Evolutionary conservation across 2,888 invertebrate species (phyloP).

Genomic region (Epinotia ramella): DNA sequence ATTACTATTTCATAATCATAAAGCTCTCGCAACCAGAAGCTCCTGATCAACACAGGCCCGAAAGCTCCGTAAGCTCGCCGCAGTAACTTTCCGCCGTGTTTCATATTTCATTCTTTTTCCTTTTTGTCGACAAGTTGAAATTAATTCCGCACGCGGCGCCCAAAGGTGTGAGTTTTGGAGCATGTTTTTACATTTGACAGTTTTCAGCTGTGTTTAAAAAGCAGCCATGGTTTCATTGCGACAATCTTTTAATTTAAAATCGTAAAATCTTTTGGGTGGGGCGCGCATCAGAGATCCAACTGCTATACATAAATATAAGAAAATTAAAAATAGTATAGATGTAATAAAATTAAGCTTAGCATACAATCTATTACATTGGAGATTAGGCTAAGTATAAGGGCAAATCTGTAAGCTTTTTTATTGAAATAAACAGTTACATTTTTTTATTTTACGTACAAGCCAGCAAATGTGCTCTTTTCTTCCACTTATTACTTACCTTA

Average conservation of each 20-base stretch:
- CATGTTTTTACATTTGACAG: slow-evolving; percentile 7
- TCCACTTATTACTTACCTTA: too few relatives aligned
- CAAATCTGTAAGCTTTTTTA: too few relatives aligned
- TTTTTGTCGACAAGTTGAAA: slow-evolving; percentile 48
- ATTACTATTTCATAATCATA: not conserved
- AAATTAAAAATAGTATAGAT: too few relatives aligned
- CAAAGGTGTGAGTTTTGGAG: slow-evolving; percentile 18
- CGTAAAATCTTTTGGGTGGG: too few relatives aligned
- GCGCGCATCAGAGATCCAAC: too few relatives aligned
- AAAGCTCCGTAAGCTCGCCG: slow-evolving; percentile 1
- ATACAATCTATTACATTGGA: too few relatives aligned
- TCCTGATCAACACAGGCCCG: not conserved
- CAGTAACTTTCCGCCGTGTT: slow-evolving; percentile 44
- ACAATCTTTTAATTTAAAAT: not conserved
- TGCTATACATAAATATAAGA: too few relatives aligned
- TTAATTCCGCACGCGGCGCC: slow-evolving; percentile 49
- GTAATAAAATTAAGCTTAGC: too few relatives aligned
- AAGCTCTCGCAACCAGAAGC: not conserved
- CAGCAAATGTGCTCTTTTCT: too few relatives aligned
- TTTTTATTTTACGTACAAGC: too few relatives aligned
- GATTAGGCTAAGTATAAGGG: too few relatives aligned
- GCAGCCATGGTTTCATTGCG: not conserved
- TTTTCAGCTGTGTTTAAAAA: not conserved
- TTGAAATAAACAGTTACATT: too few relatives aligned
- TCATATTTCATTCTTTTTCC: slow-evolving; percentile 47